Evolutionary conservation across 1,140 invertebrate species (phyloP), one percentile per base, ranked within the genome.

Genomic region (Psix sp.): DNA sequence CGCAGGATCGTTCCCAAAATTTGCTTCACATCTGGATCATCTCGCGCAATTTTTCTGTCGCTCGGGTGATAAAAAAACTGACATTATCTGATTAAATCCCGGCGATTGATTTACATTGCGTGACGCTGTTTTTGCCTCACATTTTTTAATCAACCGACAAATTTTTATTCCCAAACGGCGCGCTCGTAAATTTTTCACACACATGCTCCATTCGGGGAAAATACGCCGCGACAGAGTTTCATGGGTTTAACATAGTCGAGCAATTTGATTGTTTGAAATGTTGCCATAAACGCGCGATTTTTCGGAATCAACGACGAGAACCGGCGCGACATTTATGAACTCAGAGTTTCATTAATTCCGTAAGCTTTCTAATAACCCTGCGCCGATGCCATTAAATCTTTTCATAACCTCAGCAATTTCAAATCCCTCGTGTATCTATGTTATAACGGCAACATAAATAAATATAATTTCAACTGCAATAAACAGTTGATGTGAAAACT

Each of bases 21-120:
- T 67, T 66, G 51, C 59, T 68, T 31, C 63, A 67, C 71, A 74
- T 74, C 71, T 74, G 71, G 71, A 67, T 63, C 71, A 49, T 62
- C 70, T 67, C 54, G 26, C 33, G 52, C 43, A 20, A 56, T 33
- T 66, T 43, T 66, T 66, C 51, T 49, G 17, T 49, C 62, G 21
- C 31, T 31, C 13, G 15, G 31, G 40, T 29, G 17, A 56, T 51
- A 67, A 67, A 67, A 67, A 57, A 40, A 24, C 33, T 35, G n/a
- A 46, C 33, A 38, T 38, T 67, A 74, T 74, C 71, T 43, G 71
- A 56, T 74, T 51, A 56, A 40, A 59, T 43, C 17, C 14, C 31
- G 20, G 54, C 54, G 71, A 74, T 63, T 62, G 62, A 67, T 74
- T 65, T 74, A 67, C n/a, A n/a, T n/a, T n/a, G n/a, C 26, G 56